phyloP scores from a whole-genome alignment of 2,113 vertebrate species.

The Tringa solitaria region DNA sequence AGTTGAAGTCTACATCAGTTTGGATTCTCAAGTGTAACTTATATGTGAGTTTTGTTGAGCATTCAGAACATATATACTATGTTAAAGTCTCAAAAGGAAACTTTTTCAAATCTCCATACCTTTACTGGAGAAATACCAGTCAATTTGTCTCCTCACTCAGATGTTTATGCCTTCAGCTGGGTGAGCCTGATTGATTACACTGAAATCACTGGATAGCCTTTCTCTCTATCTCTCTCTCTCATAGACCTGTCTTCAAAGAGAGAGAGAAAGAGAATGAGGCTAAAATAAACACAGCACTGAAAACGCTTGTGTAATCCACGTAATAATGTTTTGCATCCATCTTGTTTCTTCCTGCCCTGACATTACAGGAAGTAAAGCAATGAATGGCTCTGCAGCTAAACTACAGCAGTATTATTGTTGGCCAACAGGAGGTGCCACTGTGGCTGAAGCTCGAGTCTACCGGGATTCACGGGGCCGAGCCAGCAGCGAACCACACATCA shows the following conservation, averaged over 20 bases:
- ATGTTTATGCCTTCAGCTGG: background rate
- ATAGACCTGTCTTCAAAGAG: background rate
- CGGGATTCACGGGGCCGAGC: constrained; percentile 93
- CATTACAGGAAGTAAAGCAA: constrained; percentile 84
- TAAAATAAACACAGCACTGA: constrained; percentile 8
- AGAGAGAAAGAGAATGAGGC: background rate
- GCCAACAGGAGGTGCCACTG: constrained; percentile 97
- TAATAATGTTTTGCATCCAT: constrained; percentile 82
- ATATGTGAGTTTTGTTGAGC: background rate
- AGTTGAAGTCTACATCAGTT: background rate
- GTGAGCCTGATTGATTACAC: background rate
- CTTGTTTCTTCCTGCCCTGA: constrained; percentile 86
- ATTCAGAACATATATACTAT: background rate
- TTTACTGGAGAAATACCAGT: background rate
- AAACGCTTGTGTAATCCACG: background rate
- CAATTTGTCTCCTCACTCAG: background rate
- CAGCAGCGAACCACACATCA: constrained; percentile 98
- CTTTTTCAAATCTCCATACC: background rate
- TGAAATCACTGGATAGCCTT: background rate
- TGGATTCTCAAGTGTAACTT: background rate
- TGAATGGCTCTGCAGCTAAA: constrained; percentile 93
- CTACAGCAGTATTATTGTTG: constrained; percentile 94
- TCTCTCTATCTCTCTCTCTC: background rate
- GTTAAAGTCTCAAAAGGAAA: background rate
- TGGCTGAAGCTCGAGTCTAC: constrained; percentile 95